These are phyloP conservation scores for Callithrix jacchus DNA, from an alignment of 2,113 vertebrate species.

Conservation along the genomic window DNA sequence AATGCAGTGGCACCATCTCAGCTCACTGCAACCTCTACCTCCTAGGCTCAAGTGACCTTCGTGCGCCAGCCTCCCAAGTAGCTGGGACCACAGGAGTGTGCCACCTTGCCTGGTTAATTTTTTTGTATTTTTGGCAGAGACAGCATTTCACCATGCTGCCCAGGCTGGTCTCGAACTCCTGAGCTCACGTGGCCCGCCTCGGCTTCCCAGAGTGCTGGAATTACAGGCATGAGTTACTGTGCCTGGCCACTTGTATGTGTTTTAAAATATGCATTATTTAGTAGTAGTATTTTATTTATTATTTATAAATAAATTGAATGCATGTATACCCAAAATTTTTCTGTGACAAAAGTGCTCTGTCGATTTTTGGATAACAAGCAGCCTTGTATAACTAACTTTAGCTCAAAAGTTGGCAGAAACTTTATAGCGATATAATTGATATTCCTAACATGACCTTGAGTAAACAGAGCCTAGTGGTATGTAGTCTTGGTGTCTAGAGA, in stretches of 20 bases:
- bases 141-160: too few relatives aligned
- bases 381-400: not conserved
- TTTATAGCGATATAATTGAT: not conserved
- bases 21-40: too few relatives aligned
- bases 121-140: too few relatives aligned
- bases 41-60: too few relatives aligned
- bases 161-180: too few relatives aligned
- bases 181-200: too few relatives aligned
- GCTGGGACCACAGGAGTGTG: too few relatives aligned
- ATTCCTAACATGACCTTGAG: not conserved
- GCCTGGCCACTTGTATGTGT: not conserved
- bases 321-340: not conserved
- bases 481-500: not conserved
- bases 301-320: conserved; percentile 6
- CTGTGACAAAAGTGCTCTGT: not conserved
- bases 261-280: not conserved
- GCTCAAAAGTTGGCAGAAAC: not conserved
- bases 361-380: not conserved
- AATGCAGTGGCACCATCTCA: too few relatives aligned
- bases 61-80: too few relatives aligned
- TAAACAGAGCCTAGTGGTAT: not conserved
- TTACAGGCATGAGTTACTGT: too few relatives aligned
- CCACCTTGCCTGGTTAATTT: too few relatives aligned
- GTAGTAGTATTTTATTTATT: not conserved
- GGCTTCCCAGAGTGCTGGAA: too few relatives aligned